Evolutionary conservation across 2,113 vertebrate species (phyloP).

Genomic region (Otus sunia): DNA sequence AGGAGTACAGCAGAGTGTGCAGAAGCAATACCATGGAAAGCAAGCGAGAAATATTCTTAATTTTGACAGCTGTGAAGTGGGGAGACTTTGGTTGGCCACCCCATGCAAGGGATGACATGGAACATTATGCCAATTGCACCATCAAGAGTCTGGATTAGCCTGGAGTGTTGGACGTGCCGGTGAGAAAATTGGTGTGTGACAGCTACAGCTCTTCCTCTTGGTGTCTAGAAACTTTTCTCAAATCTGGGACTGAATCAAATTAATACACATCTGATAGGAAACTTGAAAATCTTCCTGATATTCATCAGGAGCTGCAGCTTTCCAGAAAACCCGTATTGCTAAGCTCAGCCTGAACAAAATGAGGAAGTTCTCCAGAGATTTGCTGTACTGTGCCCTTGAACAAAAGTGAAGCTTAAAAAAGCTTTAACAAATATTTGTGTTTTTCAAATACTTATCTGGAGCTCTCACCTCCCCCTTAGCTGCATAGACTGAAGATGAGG

Average conservation of each 20-base stretch:
- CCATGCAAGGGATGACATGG: accelerated
- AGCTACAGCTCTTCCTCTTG: neutral
- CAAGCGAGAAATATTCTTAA: neutral
- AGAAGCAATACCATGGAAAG: neutral
- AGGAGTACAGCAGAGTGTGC: neutral
- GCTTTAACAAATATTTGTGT: neutral
- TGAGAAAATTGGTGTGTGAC: neutral
- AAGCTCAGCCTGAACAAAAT: conserved; percentile 1
- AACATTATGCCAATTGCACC: neutral
- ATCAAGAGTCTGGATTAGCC: neutral
- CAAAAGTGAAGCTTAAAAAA: conserved; percentile 11
- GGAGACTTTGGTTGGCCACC: neutral
- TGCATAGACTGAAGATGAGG: neutral
- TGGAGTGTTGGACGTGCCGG: neutral
- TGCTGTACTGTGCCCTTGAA: neutral
- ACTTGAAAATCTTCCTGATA: conserved; percentile 29
- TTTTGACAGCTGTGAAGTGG: neutral
- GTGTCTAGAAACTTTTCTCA: neutral
- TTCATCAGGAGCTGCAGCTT: neutral
- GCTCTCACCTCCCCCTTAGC: neutral
- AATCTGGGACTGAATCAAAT: neutral
- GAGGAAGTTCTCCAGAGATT: neutral
- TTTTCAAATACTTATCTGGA: neutral
- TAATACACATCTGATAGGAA: neutral
- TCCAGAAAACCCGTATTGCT: neutral